Evolutionary conservation across 2,113 vertebrate genomes (phyloP).

Genomic region (Salminus brasiliensis): DNA sequence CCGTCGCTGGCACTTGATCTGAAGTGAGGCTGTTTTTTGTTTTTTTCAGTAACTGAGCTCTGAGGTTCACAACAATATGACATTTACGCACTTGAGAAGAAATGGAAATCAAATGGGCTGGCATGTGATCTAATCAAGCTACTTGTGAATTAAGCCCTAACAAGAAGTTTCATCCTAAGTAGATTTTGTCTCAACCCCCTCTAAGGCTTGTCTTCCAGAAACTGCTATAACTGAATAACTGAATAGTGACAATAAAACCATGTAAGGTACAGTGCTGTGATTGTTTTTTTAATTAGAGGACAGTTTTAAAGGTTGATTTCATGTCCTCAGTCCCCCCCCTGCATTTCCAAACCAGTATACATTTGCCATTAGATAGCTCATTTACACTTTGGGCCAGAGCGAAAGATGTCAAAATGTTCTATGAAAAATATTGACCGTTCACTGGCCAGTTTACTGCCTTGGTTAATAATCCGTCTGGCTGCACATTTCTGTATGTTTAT

Average conservation of each 20-base stretch:
- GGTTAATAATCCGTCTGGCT: slow-evolving; percentile 41
- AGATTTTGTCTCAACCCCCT: too few species aligned
- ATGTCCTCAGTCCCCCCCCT: too few species aligned
- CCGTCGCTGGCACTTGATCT: slow-evolving; percentile 57
- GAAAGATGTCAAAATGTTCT: background rate
- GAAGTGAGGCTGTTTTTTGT: slow-evolving; percentile 44
- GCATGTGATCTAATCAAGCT: background rate
- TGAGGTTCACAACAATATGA: slow-evolving; percentile 63
- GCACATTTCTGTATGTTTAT: slow-evolving; percentile 16
- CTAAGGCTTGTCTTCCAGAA: too few species aligned
- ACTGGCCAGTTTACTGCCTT: slow-evolving; percentile 18
- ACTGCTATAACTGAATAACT: too few species aligned
- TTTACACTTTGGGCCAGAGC: background rate
- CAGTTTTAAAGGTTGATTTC: too few species aligned
- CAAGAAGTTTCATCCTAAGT: too few species aligned
- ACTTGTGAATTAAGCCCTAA: slow-evolving; percentile 3
- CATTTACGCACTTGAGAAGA: background rate
- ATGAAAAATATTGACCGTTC: background rate
- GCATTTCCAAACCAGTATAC: background rate
- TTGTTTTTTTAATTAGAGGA: too few species aligned
- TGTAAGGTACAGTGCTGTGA: too few species aligned
- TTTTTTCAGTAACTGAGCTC: slow-evolving; percentile 60
- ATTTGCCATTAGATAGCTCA: background rate
- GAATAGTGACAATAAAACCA: too few species aligned
- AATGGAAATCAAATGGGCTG: background rate